Evolutionary conservation across 2,797 vertebrate species (phyloP).

Genomic region (Pterois miles): DNA sequence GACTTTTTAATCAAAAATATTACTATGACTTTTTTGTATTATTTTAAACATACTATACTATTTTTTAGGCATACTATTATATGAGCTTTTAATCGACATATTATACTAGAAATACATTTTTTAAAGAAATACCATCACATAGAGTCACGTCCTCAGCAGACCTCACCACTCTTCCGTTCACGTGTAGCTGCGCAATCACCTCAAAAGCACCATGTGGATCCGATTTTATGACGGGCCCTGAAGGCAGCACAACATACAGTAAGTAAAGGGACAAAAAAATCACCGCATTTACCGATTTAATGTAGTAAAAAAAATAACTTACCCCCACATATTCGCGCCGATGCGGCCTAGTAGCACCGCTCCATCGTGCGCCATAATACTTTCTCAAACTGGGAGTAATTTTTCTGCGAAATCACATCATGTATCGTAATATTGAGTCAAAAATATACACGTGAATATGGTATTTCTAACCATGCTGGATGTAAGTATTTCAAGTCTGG

Average conservation of each 20-base stretch:
- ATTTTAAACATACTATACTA: too few relatives aligned
- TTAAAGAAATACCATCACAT: background rate
- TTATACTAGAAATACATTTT: background rate
- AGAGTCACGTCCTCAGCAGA: background rate
- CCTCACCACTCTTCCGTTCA: constrained; percentile 7
- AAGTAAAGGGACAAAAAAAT: rapidly evolving
- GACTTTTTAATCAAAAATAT: too few relatives aligned
- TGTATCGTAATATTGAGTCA: rapidly evolving
- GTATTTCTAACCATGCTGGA: rapidly evolving
- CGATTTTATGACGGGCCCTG: background rate
- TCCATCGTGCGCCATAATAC: background rate
- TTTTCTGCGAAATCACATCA: background rate
- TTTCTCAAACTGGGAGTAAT: rapidly evolving
- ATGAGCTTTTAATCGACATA: too few relatives aligned
- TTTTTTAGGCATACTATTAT: too few relatives aligned
- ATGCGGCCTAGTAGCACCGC: constrained; percentile 24
- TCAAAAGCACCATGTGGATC: background rate
- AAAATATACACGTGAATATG: rapidly evolving
- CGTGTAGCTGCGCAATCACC: constrained; percentile 7
- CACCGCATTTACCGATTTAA: background rate
- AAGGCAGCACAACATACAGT: rapidly evolving
- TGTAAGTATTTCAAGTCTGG: rapidly evolving
- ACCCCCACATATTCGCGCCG: background rate
- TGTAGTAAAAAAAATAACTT: background rate
- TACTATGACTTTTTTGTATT: too few relatives aligned